These are phyloP conservation scores for Oreochromis aureus DNA, from an alignment of 2,113 vertebrate genomes.

Conservation along the genomic window DNA sequence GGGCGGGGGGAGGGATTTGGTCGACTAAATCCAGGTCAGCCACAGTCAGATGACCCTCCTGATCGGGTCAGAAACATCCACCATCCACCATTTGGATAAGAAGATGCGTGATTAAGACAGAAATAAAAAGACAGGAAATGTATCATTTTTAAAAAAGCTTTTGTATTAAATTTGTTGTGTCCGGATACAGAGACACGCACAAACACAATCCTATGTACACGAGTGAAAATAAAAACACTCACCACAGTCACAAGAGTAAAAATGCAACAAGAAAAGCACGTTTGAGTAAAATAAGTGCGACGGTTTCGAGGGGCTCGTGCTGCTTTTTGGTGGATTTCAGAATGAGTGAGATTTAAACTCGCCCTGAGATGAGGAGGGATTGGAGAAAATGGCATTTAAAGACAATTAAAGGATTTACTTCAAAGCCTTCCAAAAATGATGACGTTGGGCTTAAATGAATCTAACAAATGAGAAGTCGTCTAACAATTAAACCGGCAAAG, in stretches of 20 bases:
- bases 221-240: slow-evolving; percentile 39
- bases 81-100: neutral
- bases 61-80: slow-evolving; percentile 18
- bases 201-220: slow-evolving; percentile 47
- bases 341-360: slow-evolving; percentile 24
- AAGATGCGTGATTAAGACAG: neutral
- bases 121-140: neutral
- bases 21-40: slow-evolving; percentile 51
- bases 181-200: slow-evolving; percentile 32
- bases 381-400: slow-evolving; percentile 41
- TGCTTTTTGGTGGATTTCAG: slow-evolving; percentile 15
- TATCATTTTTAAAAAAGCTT: slow-evolving; percentile 43
- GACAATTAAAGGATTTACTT: slow-evolving; percentile 15
- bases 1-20: slow-evolving; percentile 10
- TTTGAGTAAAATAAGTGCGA: slow-evolving; percentile 4
- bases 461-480: neutral
- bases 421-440: slow-evolving; percentile 6
- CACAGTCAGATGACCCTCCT: slow-evolving; percentile 27
- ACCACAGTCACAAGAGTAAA: slow-evolving; percentile 21
- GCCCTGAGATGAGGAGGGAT: slow-evolving; percentile 54
- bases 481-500: neutral
- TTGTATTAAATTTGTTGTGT: slow-evolving; percentile 52
- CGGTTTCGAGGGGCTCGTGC: neutral
- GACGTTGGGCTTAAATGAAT: neutral
- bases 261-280: slow-evolving; percentile 2